Evolutionary conservation across 2,113 vertebrate genomes (phyloP).

Genomic region (Podocnemis expansa): DNA sequence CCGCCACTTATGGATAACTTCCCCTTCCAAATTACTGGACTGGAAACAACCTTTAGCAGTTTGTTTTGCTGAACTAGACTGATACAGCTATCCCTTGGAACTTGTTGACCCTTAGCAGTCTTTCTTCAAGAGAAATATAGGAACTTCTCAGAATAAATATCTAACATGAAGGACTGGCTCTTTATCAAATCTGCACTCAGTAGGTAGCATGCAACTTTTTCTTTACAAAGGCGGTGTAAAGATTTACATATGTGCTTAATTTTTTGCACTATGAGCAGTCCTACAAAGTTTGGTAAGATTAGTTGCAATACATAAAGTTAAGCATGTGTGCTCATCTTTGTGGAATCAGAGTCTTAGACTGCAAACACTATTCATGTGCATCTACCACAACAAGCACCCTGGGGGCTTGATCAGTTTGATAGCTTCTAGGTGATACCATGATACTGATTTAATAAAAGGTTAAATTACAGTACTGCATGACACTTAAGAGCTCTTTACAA

Average conservation of each 20-base stretch:
- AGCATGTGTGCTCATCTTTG: not conserved
- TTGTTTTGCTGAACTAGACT: no score
- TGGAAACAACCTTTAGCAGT: not conserved
- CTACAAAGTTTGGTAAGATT: not conserved
- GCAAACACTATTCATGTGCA: not conserved
- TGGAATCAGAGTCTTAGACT: not conserved
- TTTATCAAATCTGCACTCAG: not conserved
- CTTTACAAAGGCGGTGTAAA: not conserved
- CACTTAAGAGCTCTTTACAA: constrained; percentile 27
- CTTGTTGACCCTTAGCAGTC: no score
- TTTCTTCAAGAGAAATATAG: not conserved
- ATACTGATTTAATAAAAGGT: not conserved
- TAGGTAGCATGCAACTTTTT: not conserved
- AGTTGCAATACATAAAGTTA: not conserved
- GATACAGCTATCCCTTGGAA: no score
- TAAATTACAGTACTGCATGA: constrained; percentile 9
- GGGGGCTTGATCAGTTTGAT: not conserved
- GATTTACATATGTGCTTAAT: not conserved
- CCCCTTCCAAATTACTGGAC: not conserved
- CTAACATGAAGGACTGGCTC: not conserved
- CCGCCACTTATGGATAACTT: not conserved
- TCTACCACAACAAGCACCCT: not conserved
- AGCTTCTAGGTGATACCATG: not conserved
- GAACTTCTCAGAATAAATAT: not conserved
- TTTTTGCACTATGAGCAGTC: not conserved